phyloP scores from a whole-genome alignment of 2,797 vertebrate species.

The Luscinia megarhynchos region DNA sequence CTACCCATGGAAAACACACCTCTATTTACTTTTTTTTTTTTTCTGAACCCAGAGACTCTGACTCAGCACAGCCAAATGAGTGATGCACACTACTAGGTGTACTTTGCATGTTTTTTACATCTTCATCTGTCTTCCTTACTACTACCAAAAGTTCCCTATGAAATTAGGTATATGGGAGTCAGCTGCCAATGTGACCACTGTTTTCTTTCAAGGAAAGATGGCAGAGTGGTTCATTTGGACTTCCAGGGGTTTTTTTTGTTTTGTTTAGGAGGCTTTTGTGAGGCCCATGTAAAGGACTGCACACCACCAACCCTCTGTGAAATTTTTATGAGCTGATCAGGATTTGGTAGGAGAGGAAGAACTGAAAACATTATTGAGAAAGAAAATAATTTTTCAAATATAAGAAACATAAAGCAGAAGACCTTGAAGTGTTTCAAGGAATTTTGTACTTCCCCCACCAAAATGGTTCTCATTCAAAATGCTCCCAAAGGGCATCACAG shows the following conservation, averaged over 20 bases:
- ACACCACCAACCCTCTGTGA: neutral
- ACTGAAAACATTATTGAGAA: neutral
- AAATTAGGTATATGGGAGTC: neutral
- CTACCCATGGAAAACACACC: neutral
- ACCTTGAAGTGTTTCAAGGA: neutral
- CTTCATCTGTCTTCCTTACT: neutral
- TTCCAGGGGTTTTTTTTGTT: fast-evolving
- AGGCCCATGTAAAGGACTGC: neutral
- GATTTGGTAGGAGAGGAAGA: neutral
- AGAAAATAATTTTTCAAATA: neutral
- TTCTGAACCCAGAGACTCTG: neutral
- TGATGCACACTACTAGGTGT: fast-evolving
- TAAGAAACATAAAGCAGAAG: neutral
- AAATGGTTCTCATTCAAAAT: neutral
- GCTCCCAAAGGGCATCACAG: neutral
- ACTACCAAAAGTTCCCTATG: neutral
- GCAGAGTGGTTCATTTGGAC: neutral
- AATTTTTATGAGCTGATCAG: neutral
- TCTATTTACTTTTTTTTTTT: neutral
- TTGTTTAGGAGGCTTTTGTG: neutral
- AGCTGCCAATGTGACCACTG: neutral
- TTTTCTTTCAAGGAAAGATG: neutral
- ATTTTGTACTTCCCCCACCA: neutral
- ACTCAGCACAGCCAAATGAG: neutral
- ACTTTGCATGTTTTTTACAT: neutral